Evolutionary conservation across 2,797 vertebrate genomes (phyloP).

Genomic region (Crocodylus rhombifer): DNA sequence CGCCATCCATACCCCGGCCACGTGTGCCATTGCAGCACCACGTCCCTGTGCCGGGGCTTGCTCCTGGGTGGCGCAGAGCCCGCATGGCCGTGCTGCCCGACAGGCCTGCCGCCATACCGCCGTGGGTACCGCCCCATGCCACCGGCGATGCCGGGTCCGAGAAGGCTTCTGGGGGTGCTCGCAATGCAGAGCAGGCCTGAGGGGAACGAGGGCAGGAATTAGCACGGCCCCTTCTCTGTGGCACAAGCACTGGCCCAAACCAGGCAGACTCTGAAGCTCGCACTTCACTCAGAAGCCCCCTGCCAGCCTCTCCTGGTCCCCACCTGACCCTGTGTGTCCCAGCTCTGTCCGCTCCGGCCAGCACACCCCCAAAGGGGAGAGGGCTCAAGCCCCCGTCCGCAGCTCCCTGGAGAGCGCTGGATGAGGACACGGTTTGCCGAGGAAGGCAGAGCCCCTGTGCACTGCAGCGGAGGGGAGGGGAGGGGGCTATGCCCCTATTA

Average conservation of each 20-base stretch:
- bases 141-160: too few species aligned
- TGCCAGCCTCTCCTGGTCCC: not conserved
- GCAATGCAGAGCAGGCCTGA: not conserved
- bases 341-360: fast-evolving
- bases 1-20: slow-evolving; percentile 32
- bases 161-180: too few species aligned
- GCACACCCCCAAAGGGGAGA: not conserved
- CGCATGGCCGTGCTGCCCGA: too few species aligned
- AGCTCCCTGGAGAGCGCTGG: not conserved
- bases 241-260: not conserved
- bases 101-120: too few species aligned
- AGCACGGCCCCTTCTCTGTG: fast-evolving
- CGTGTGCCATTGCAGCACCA: slow-evolving; percentile 8
- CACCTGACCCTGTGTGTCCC: not conserved
- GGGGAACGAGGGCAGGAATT: not conserved
- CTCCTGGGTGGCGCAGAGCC: too few species aligned
- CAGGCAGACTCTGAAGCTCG: not conserved
- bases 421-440: not conserved
- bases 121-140: too few species aligned
- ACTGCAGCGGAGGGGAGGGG: not conserved
- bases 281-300: too few species aligned
- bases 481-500: not conserved
- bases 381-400: not conserved
- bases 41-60: not conserved
- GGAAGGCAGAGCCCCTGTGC: not conserved